Evolutionary conservation across 2,113 vertebrate genomes (phyloP), one percentile per base, ranked within the genome.

Genomic region (Mastomys coucha): DNA sequence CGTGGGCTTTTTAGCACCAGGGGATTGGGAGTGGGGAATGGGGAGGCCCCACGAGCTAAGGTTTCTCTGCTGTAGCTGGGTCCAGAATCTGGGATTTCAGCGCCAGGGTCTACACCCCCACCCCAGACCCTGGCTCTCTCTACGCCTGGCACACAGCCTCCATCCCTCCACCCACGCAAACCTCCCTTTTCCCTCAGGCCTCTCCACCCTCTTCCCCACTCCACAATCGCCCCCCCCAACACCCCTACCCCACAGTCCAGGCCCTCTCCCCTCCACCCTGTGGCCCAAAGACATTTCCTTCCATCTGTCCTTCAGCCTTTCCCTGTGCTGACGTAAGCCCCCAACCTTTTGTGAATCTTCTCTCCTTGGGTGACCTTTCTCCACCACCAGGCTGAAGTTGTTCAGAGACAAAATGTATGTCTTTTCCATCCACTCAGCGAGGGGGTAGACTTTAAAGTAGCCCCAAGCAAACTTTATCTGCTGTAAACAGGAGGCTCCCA

Each of bases 1-100:
- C 96, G 39, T 96, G 96, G 97, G 92, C 97, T 96, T 97, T 97
- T 98, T 97, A 98, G 97, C 98, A 94, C 96, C 0, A 2, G 92
- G 89, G 91, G 51, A 56, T 36, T 72, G 93, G 92, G 93, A 51
- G 67, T 78, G 76, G 93, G 92, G 93, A 51, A 60, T 78, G 76
- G 65, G 96, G 93, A 53, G 88, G 93, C 73, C 36, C 75, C 58
- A 20, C 5, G 2, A 65, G 93, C 97, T 97, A 96, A 95, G 78
- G 86, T 97, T 98, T 98, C 98, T 96, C 60, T 7, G 3, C 65
- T 33, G 42, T 26, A 93, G 89, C 89, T 9, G 0, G 70, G 91
- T 91, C 92, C 45, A 91, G 96, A n/a, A 95, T 89, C 69, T 82
- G 72, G 76, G 94, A 60, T 87, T 85, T 82, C 87, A 75, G 75